Evolutionary conservation across 2,888 invertebrate species (phyloP).

Genomic region (Cactoblastis cactorum): DNA sequence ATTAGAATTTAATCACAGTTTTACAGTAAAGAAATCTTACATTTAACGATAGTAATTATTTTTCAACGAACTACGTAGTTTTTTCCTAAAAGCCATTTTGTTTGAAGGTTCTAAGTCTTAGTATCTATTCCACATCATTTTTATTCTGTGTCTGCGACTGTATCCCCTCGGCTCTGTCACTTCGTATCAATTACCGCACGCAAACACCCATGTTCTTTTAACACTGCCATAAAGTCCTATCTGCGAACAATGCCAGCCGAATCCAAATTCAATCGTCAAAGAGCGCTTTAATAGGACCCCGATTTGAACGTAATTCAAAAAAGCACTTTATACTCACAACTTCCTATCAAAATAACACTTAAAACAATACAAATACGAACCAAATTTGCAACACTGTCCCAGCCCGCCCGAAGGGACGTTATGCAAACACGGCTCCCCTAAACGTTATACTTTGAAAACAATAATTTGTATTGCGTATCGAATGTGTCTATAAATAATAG

Average conservation of each 20-base stretch:
- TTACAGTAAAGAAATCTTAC: too few species aligned
- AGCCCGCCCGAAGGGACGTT: conserved; percentile 67
- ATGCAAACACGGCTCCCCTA: conserved; percentile 76
- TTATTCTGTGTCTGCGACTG: conserved; percentile 27
- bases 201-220: conserved; percentile 65
- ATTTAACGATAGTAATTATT: too few species aligned
- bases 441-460: conserved; percentile 80
- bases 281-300: conserved; percentile 70
- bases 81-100: too few species aligned
- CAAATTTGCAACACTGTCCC: conserved; percentile 44
- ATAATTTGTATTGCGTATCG: conserved; percentile 80
- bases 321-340: conserved; percentile 46
- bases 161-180: conserved; percentile 73
- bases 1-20: too few species aligned
- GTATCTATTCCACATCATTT: neutral
- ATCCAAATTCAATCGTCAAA: conserved; percentile 77
- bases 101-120: too few species aligned
- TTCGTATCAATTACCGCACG: conserved; percentile 78
- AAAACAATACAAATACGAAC: conserved; percentile 45
- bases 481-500: conserved; percentile 78
- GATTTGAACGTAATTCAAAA: conserved; percentile 47
- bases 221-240: conserved; percentile 58
- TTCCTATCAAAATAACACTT: conserved; percentile 47
- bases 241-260: conserved; percentile 55
- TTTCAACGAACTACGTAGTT: too few species aligned